A percentile compares a stretch with the other conserved stretches of the same genome.
phyloP scores from a whole-genome alignment of 1,140 invertebrate species.

The Dysdera silvatica region DNA sequence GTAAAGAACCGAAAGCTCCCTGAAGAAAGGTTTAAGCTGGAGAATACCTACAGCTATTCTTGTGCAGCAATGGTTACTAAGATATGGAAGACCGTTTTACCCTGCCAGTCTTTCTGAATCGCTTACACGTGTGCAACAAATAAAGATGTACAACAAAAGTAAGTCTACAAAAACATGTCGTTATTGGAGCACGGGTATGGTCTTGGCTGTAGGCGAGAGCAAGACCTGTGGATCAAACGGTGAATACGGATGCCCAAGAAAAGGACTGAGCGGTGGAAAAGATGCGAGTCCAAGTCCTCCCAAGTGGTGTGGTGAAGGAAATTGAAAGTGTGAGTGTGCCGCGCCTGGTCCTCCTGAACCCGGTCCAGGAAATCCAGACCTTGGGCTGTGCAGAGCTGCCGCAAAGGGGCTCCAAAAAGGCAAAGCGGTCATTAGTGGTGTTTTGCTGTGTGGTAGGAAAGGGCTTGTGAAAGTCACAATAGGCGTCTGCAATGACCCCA shows the following conservation, averaged over 20 bases:
- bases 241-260: slow-evolving; percentile 31
- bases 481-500: slow-evolving; percentile 37
- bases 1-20: too few species aligned
- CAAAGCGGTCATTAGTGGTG: slow-evolving; percentile 25
- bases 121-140: too few species aligned
- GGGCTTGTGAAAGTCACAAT: slow-evolving; percentile 36
- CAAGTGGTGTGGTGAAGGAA: slow-evolving; percentile 28
- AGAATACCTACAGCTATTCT: too few species aligned
- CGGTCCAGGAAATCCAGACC: slow-evolving; percentile 2
- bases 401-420: slow-evolving; percentile 33
- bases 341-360: background rate
- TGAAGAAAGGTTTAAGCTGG: too few species aligned
- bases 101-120: too few species aligned
- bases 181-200: slow-evolving; percentile 35
- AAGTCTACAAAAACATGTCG: too few species aligned
- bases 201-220: slow-evolving; percentile 34
- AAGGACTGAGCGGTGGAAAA: slow-evolving; percentile 29
- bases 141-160: too few species aligned
- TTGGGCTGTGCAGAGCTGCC: slow-evolving; percentile 27
- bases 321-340: slow-evolving; percentile 37
- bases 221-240: slow-evolving; percentile 35
- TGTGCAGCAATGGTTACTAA: too few species aligned
- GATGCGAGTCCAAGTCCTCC: slow-evolving; percentile 4
- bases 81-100: too few species aligned
- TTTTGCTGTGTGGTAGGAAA: slow-evolving; percentile 33